Evolutionary conservation across 2,888 invertebrate species (phyloP).

Genomic region (Candidula unifasciata): DNA sequence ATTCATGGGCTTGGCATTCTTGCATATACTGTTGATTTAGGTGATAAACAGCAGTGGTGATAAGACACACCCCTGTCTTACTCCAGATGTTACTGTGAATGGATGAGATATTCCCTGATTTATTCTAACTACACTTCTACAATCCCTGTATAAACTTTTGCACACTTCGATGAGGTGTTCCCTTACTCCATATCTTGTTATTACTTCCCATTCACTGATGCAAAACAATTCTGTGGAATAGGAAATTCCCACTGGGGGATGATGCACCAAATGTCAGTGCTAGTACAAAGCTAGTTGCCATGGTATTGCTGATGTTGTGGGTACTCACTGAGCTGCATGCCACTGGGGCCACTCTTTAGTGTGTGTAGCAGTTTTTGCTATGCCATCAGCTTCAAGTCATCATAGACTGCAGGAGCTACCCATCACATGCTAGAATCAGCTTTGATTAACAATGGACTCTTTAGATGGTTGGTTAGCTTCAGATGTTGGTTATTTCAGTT

Average conservation of each 20-base stretch:
- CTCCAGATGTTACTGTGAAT: too few relatives aligned
- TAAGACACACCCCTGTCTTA: too few relatives aligned
- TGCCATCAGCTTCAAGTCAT: neutral
- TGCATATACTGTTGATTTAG: too few relatives aligned
- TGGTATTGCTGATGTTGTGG: constrained; percentile 2
- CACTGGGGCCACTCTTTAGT: neutral
- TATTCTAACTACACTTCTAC: too few relatives aligned
- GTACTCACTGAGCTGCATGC: neutral
- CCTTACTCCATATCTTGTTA: too few relatives aligned
- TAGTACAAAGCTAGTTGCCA: neutral
- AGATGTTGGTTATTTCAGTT: neutral
- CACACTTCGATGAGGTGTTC: too few relatives aligned
- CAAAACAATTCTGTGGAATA: neutral
- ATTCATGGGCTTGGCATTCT: too few relatives aligned
- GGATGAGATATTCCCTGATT: too few relatives aligned
- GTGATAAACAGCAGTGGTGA: too few relatives aligned
- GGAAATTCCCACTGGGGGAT: constrained; percentile 13
- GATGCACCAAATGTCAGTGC: neutral
- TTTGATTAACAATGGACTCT: neutral
- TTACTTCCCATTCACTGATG: too few relatives aligned
- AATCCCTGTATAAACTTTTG: too few relatives aligned
- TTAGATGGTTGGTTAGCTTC: neutral
- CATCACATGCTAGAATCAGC: constrained; percentile 21
- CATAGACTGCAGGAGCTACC: neutral
- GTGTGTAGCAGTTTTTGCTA: neutral